Evolutionary conservation across 2,797 vertebrate species (phyloP).

Genomic region (Mareca penelope): DNA sequence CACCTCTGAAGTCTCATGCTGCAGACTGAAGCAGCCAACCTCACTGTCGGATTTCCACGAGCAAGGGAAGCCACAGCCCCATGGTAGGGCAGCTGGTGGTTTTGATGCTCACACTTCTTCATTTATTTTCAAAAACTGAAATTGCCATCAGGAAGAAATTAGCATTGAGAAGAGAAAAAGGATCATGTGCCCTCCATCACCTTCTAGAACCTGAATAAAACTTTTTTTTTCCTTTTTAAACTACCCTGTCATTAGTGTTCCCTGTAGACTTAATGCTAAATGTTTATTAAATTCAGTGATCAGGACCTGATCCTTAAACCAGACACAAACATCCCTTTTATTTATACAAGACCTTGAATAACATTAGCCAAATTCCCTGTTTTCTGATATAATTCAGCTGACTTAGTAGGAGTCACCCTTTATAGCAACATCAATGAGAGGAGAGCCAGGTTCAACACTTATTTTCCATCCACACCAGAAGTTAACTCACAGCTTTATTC

Average conservation of each 20-base stretch:
- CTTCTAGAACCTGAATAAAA: not conserved
- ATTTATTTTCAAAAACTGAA: not conserved
- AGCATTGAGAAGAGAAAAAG: not conserved
- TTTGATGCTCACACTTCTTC: not conserved
- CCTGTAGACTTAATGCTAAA: not conserved
- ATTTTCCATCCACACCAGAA: not conserved
- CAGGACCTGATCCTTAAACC: not conserved
- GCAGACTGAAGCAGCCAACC: not conserved
- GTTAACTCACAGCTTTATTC: slow-evolving; percentile 30
- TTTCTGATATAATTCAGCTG: not conserved
- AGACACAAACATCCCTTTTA: not conserved
- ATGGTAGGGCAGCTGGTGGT: accelerated
- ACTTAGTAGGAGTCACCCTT: not conserved
- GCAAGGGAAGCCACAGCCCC: not conserved
- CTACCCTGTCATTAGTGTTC: not conserved
- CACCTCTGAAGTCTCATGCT: not conserved
- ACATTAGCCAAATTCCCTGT: not conserved
- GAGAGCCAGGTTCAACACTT: not conserved
- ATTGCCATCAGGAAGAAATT: not conserved
- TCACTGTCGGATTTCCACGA: not conserved
- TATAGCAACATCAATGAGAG: not conserved
- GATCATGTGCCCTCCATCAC: not conserved
- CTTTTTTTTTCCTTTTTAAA: not conserved
- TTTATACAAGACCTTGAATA: not conserved
- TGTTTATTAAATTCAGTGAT: not conserved